These are phyloP conservation scores for Sphyrna mokarran DNA, from an alignment of 2,113 vertebrate species.

Conservation along the genomic window DNA sequence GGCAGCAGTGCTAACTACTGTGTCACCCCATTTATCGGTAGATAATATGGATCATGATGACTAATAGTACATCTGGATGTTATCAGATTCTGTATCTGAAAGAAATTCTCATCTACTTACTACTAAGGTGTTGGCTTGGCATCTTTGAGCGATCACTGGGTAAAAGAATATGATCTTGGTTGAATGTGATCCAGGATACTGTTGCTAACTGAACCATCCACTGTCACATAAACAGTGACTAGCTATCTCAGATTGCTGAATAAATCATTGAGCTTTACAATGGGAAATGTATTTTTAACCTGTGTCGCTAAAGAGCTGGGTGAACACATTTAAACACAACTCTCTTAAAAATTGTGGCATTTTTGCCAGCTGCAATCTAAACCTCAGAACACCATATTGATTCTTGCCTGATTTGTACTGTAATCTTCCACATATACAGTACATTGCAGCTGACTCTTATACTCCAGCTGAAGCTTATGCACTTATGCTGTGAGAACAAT, in stretches of 20 bases:
- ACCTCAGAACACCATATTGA: background rate
- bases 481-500: background rate
- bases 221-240: background rate
- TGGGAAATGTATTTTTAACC: background rate
- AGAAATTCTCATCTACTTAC: background rate
- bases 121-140: background rate
- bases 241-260: background rate
- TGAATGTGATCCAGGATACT: background rate
- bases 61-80: background rate
- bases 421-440: constrained; percentile 46
- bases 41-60: background rate
- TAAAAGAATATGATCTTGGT: background rate
- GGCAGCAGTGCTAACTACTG: too few species aligned
- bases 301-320: background rate
- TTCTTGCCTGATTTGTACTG: background rate
- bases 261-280: background rate
- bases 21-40: background rate
- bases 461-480: background rate
- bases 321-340: background rate
- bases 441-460: background rate
- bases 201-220: background rate
- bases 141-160: background rate
- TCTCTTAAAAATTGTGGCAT: background rate
- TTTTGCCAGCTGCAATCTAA: background rate
- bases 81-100: background rate